Conservation (phyloP, 2,888 invertebrate species). For the Drosophila lacicola region DNA sequence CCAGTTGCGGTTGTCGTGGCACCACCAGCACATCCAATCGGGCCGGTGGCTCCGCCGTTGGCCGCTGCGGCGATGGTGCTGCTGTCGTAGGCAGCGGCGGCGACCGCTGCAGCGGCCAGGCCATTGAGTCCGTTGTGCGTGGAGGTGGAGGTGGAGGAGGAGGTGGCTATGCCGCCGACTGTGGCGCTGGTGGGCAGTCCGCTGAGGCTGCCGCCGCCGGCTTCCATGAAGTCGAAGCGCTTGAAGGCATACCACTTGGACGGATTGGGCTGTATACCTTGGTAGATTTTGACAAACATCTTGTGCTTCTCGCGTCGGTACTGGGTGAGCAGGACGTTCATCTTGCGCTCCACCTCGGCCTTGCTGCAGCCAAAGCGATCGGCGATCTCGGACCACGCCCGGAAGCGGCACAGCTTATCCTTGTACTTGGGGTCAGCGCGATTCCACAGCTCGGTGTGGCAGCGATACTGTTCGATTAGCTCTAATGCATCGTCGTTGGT, state of each 20-base stretch:
- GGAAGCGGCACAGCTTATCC: slow-evolving; percentile 84
- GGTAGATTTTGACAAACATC: slow-evolving; percentile 83
- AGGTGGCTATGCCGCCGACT: slow-evolving; percentile 32
- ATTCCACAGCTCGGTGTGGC: slow-evolving; percentile 84
- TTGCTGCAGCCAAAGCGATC: slow-evolving; percentile 84
- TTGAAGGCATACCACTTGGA: slow-evolving; percentile 85
- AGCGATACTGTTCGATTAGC: slow-evolving; percentile 84
- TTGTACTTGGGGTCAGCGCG: slow-evolving; percentile 84
- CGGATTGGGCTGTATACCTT: slow-evolving; percentile 84
- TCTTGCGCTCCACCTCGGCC: slow-evolving; percentile 84
- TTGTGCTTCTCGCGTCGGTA: slow-evolving; percentile 84
- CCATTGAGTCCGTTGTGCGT: slow-evolving; percentile 75
- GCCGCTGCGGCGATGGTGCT: slow-evolving; percentile 70
- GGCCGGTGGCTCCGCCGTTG: slow-evolving; percentile 64
- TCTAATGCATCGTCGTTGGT: slow-evolving; percentile 84
- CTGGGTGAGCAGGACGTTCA: slow-evolving; percentile 84
- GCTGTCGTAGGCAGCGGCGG: slow-evolving; percentile 68
- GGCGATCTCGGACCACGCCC: slow-evolving; percentile 84
- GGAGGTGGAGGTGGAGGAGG: slow-evolving; percentile 33
- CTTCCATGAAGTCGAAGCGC: slow-evolving; percentile 84
- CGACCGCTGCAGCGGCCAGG: slow-evolving; percentile 69
- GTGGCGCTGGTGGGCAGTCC: slow-evolving; percentile 44
- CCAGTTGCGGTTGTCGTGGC: slow-evolving; percentile 38
- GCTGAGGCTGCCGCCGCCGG: slow-evolving; percentile 78
- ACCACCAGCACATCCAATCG: slow-evolving; percentile 36